Evolutionary conservation across 2,113 vertebrate genomes (phyloP).

Genomic region (Chaetodon auriga): DNA sequence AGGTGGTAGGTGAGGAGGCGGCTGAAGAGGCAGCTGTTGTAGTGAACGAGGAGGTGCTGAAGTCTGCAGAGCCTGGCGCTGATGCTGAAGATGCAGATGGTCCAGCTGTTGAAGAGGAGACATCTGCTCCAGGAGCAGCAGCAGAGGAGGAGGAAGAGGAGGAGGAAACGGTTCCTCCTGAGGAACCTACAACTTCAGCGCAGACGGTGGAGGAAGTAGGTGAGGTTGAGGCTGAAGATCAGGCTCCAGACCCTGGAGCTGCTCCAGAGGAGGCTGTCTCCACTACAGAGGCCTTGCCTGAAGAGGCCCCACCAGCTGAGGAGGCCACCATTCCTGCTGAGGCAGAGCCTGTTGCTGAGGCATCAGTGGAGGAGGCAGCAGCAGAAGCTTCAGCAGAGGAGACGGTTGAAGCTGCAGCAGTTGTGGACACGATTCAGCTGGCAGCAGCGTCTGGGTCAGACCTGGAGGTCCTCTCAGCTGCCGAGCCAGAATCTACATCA

Average conservation of each 20-base stretch:
- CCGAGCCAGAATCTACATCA: constrained; percentile 37
- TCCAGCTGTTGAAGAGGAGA: constrained; percentile 32
- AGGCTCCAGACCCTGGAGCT: neutral
- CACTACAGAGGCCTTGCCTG: constrained; percentile 2
- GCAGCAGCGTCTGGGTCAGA: constrained; percentile 42
- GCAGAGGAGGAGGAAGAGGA: neutral
- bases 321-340: constrained; percentile 9
- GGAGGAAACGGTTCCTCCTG: constrained; percentile 10
- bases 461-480: constrained; percentile 35
- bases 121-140: neutral
- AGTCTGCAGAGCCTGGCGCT: constrained; percentile 15
- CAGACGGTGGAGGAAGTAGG: neutral
- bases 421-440: constrained; percentile 16
- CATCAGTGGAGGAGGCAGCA: constrained; percentile 12
- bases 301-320: constrained; percentile 11
- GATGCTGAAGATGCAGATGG: constrained; percentile 30
- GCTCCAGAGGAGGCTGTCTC: neutral
- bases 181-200: constrained; percentile 6
- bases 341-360: constrained; percentile 11
- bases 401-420: neutral
- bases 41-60: constrained; percentile 27
- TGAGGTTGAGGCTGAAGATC: constrained; percentile 26
- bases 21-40: constrained; percentile 13
- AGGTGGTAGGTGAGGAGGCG: constrained; percentile 13
- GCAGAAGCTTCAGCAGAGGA: neutral